Evolutionary conservation across 2,797 vertebrate species (phyloP), one percentile per base, ranked within the genome.

Genomic region (Pangasius krempfi): DNA sequence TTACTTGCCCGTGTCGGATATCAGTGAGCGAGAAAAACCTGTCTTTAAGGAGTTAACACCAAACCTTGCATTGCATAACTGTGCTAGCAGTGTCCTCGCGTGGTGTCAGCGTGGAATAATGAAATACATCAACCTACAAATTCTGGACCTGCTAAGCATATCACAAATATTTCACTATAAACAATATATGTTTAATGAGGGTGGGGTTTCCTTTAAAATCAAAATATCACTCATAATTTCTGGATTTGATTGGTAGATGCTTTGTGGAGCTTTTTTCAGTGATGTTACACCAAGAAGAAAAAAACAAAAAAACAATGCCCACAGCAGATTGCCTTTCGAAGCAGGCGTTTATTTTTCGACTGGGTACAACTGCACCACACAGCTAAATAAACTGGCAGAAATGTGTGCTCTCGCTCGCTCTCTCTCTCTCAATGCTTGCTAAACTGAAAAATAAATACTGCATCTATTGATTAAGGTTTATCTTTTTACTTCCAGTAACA

Each of bases 271-370:
- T 47, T 47, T 30, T 47, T 64, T n/a, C 5, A 16, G 22, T 16
- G 37, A 66, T 12, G 37, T 37, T 37, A 37, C 37, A 37, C 37
- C 2, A 37, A 50, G n/a, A n/a, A n/a, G n/a, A n/a, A n/a, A n/a
- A 33, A 30, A 14, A 50, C 1, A 79, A 30, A 40, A 70, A 4
- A 40, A 44, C 18, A 83, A 44, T 20, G 10, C 37, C 75, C 33
- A 44, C 85, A 60, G 27, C 16, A 75, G 33, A 60, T 60, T 60
- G 94, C 94, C 94, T 95, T 89, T 93, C 93, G 95, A 96, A 94
- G 95, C 95, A 96, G 95, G 95, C 95, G 93, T 96, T 96, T 97
- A 96, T 96, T 96, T 88, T 86, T 94, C 90, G 94, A 96, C 94
- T 94, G 94, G 95, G 95, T 95, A 96, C 95, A 95, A 95, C 91